Conservation (phyloP, 2,113 vertebrate genomes). For the Smithornis capensis region DNA sequence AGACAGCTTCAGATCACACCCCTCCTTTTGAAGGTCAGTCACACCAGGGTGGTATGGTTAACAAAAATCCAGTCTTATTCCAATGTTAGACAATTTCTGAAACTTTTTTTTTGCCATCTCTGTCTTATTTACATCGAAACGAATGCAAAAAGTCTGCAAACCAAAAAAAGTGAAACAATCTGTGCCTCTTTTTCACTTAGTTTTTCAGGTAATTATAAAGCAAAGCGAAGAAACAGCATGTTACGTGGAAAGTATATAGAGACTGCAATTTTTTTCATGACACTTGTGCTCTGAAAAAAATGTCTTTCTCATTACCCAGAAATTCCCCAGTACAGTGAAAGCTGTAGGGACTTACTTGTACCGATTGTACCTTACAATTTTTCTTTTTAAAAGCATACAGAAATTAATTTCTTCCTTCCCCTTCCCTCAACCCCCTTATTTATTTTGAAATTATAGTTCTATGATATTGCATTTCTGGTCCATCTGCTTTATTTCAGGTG, state of each 20-base stretch:
- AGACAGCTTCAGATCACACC: neutral
- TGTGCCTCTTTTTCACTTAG: neutral
- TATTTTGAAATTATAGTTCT: neutral
- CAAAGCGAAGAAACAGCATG: neutral
- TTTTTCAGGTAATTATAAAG: neutral
- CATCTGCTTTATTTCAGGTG: neutral
- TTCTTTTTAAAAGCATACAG: neutral
- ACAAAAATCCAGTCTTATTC: neutral
- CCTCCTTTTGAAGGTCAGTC: neutral
- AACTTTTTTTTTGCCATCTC: neutral
- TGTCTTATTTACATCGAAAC: neutral
- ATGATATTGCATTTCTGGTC: neutral
- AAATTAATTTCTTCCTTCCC: conserved; percentile 11
- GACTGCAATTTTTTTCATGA: neutral
- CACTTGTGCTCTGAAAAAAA: neutral
- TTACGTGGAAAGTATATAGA: neutral
- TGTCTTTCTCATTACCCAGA: neutral
- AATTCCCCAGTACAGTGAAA: neutral
- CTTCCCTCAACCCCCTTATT: neutral
- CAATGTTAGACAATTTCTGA: neutral
- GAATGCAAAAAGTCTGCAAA: neutral
- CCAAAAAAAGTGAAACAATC: neutral
- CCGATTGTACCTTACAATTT: neutral
- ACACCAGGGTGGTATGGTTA: neutral
- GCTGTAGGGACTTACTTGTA: neutral